Conservation (phyloP, 2,797 vertebrate genomes). For the Pseudochaenichthys georgianus region DNA sequence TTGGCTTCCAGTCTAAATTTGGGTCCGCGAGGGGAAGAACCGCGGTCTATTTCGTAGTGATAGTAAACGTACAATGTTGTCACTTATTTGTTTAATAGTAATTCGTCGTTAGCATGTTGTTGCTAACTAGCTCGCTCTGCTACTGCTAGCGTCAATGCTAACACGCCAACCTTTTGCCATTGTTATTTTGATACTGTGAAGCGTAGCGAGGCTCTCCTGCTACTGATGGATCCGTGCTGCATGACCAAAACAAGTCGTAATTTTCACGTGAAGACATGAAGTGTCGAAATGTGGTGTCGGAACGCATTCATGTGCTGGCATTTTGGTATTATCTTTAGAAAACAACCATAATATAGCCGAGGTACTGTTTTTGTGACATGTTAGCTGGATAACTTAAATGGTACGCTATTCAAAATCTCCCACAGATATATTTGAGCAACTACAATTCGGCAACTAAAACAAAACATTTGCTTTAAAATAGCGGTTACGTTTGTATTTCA, state of each 20-base stretch:
- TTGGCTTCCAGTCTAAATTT: conserved; percentile 84
- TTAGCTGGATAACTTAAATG: background rate
- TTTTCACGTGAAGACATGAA: background rate
- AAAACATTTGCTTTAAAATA: too few relatives aligned
- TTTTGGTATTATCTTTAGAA: background rate
- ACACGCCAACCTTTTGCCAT: conserved; percentile 49
- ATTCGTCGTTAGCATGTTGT: conserved; percentile 62
- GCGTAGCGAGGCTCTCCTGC: conserved; percentile 11
- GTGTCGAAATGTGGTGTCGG: background rate
- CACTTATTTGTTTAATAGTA: conserved; percentile 18
- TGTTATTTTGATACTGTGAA: conserved; percentile 53
- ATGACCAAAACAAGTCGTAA: background rate
- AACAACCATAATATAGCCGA: background rate
- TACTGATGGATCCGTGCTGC: background rate
- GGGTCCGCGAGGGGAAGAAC: conserved; percentile 55
- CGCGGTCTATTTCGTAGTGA: accelerated
- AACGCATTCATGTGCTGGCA: background rate
- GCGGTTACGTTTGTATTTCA: accelerated
- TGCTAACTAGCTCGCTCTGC: conserved; percentile 77
- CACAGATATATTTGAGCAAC: background rate
- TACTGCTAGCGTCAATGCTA: conserved; percentile 72
- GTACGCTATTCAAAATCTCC: background rate
- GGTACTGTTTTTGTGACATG: background rate
- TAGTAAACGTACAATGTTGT: background rate
- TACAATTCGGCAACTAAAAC: background rate